Evolutionary conservation across 2,113 vertebrate genomes (phyloP).

Genomic region (Arothron firmamentum): DNA sequence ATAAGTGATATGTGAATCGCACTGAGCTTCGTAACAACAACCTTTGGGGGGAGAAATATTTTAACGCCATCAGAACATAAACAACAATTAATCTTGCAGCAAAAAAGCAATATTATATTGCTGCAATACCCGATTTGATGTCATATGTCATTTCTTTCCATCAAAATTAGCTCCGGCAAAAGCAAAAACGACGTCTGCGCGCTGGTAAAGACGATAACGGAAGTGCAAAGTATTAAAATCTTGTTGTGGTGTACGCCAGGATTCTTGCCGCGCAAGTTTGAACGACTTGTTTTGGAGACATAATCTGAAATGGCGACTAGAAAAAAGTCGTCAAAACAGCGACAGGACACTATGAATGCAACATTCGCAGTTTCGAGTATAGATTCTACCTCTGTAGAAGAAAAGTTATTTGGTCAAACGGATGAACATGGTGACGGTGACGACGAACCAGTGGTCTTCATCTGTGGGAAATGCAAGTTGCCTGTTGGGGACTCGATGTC

Average conservation of each 20-base stretch:
- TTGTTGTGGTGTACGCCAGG: not conserved
- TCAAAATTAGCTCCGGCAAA: not conserved
- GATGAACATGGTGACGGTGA: constrained; percentile 21
- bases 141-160: too few relatives aligned
- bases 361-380: constrained; percentile 23
- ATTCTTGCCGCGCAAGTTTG: constrained; percentile 36
- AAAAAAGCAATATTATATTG: too few relatives aligned
- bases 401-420: constrained; percentile 11
- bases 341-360: not conserved
- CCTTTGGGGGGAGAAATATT: not conserved
- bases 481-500: constrained; percentile 70
- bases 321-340: not conserved
- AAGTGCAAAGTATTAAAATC: not conserved
- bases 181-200: not conserved
- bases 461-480: constrained; percentile 69
- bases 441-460: constrained; percentile 68
- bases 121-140: too few relatives aligned
- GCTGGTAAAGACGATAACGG: constrained; percentile 25
- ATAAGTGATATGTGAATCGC: too few relatives aligned
- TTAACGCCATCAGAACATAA: too few relatives aligned
- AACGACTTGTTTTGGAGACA: constrained; percentile 5
- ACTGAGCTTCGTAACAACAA: too few relatives aligned
- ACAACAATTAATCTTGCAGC: not conserved
- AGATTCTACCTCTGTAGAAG: constrained; percentile 16
- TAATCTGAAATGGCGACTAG: constrained; percentile 37